Base-by-base conservation (phyloP, 2,113 vertebrate species). In the Columba livia region DNA sequence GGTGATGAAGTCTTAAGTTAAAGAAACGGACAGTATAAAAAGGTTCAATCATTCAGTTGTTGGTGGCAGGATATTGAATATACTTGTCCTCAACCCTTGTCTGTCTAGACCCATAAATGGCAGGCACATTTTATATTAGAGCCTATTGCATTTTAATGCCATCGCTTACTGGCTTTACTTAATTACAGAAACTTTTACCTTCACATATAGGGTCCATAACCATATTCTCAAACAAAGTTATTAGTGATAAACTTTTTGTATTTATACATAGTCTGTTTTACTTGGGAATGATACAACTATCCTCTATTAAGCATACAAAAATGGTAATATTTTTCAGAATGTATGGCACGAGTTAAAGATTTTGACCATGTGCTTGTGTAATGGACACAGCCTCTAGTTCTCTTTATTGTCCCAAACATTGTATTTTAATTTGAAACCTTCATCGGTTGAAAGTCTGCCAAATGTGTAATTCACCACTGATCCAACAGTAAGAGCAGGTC, bases 401-500 rank as follows among this genome's bases (percentile, higher is more conserved):
- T 88, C 95, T 97, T 97, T 94, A 98, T 98, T 97, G 96, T 97
- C 97, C 94, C 97, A 97, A 98, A 98, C 97, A 88, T 97, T 98
- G 96, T 96, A 88, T 90, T 97, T 98, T 97, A 97, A 96, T 98
- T 95, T 70, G 93, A 96, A 96, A 89, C 93, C 85, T 96, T 98
- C 97, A 99, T 99, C 99, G 98, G 98, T 91, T 98, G 97, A 98
- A 97, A 96, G 96, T 72, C 95, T 97, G 97, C 98, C 98, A 98
- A 96, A 94, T 97, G 98, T 98, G 97, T 98, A 98, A 98, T 97
- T 97, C 98, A 97, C 97, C 97, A 95, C 98, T 97, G 97, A 98
- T 97, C 98, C 98, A 98, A 99, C 98, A 99, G 98, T 97, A 93
- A 80, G 95, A 98, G 97, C 99, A 99, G 98, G 99, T 98, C 99